Evolutionary conservation across 2,888 invertebrate species (phyloP).

Genomic region (Chaitophorus viminalis): DNA sequence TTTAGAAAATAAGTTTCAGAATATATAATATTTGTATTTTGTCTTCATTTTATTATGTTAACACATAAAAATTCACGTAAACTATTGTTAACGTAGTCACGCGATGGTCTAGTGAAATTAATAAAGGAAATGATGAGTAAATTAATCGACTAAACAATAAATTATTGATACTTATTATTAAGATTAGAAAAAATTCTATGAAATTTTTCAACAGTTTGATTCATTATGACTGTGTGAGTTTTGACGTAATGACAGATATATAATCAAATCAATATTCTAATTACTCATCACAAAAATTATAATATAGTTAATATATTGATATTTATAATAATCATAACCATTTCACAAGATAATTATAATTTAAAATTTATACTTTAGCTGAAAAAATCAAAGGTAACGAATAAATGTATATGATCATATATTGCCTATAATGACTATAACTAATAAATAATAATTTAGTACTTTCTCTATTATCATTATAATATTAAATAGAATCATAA

Average conservation of each 20-base stretch:
- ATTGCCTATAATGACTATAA: background rate
- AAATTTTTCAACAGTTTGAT: background rate
- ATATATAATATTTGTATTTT: background rate
- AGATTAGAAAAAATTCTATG: background rate
- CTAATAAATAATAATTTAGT: background rate
- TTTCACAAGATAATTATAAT: background rate
- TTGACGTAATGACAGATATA: background rate
- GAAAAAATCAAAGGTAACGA: background rate
- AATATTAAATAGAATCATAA: background rate
- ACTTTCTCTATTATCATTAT: background rate
- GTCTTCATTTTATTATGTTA: background rate
- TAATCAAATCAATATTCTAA: background rate
- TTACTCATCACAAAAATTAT: conserved; percentile 2
- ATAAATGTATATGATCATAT: background rate
- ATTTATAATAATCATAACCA: background rate
- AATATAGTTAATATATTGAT: background rate
- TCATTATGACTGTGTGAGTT: too few relatives aligned
- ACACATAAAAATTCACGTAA: background rate
- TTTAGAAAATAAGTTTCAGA: background rate
- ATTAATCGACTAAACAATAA: background rate
- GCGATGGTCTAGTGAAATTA: background rate
- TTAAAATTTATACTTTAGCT: background rate
- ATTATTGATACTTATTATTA: background rate
- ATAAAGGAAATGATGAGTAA: background rate
- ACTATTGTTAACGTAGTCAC: conserved; percentile 6